These are phyloP conservation scores for Carabus problematicus DNA, from an alignment of 2,888 invertebrate species.

Conservation along the genomic window DNA sequence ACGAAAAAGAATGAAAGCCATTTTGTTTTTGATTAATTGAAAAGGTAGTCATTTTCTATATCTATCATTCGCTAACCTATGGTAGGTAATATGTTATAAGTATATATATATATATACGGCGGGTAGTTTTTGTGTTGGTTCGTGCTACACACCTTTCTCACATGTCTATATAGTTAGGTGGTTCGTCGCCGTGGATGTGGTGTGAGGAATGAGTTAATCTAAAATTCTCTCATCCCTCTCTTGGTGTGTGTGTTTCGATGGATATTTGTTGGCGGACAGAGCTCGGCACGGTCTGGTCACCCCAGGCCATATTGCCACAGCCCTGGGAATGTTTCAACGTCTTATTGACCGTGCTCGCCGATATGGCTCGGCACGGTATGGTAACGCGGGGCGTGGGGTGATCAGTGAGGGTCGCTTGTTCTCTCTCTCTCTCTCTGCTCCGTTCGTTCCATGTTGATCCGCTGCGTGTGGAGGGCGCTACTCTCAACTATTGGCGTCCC, in stretches of 20 bases:
- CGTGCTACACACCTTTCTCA: not conserved
- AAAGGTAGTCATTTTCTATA: not conserved
- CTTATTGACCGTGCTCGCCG: conserved; percentile 58
- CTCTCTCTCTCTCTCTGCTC: conserved; percentile 15
- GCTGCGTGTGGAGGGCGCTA: conserved; percentile 51
- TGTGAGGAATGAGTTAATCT: conserved; percentile 45
- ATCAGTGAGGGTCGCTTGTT: conserved; percentile 53
- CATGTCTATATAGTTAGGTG: not conserved
- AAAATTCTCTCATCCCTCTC: conserved; percentile 39
- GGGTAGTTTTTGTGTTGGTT: too few relatives aligned
- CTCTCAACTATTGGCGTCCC: conserved; percentile 56
- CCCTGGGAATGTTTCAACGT: conserved; percentile 54
- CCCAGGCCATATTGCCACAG: conserved; percentile 50
- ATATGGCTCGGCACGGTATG: conserved; percentile 47
- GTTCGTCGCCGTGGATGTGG: conserved; percentile 23
- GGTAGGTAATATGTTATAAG: not conserved
- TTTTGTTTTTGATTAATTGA: not conserved
- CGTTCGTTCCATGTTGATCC: conserved; percentile 48
- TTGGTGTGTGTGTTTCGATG: conserved; percentile 15
- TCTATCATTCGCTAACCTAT: not conserved
- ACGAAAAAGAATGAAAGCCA: not conserved
- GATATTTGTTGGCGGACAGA: conserved; percentile 20
- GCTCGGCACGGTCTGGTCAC: conserved; percentile 47
- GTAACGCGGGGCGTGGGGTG: conserved; percentile 48
- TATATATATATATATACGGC: too few relatives aligned